These are phyloP conservation scores for Lacerta bilineata DNA, from an alignment of 2,797 vertebrate genomes.

Conservation along the genomic window DNA sequence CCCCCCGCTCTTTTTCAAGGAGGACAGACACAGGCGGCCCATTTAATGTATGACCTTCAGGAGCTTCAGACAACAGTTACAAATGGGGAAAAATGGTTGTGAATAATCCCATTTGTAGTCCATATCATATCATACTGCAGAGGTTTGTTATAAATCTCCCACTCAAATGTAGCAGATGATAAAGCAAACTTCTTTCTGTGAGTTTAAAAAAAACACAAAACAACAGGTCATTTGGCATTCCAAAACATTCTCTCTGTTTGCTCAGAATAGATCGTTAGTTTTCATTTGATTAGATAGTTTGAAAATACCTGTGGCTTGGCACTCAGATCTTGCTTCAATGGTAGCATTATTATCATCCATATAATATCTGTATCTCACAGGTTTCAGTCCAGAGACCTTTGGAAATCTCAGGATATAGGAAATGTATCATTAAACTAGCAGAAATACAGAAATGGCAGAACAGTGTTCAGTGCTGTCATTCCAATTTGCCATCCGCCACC, in stretches of 20 bases:
- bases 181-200: conserved; percentile 62
- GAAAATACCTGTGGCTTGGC: not conserved
- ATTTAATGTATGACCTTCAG: conserved; percentile 79
- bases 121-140: conserved; percentile 32
- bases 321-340: conserved; percentile 5
- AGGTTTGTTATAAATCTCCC: conserved; percentile 62
- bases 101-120: conserved; percentile 72
- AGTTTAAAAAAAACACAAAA: not conserved
- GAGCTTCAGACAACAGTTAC: conserved; percentile 66
- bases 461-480: too few relatives aligned
- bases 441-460: too few relatives aligned
- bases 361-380: not conserved
- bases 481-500: too few relatives aligned
- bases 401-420: conserved; percentile 7
- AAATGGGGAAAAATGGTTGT: conserved; percentile 66
- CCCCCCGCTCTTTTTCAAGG: conserved; percentile 64
- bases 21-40: conserved; percentile 57
- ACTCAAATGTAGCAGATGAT: conserved; percentile 68
- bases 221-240: conserved; percentile 11
- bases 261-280: conserved; percentile 12
- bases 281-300: conserved; percentile 37
- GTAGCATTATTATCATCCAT: not conserved
- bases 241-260: conserved; percentile 18
- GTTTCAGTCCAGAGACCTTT: not conserved
- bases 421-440: not conserved